Percentiles rank a stretch among this genome's conserved stretches.
These are phyloP conservation scores for Myopa testacea DNA, from an alignment of 2,888 invertebrate species.

Conservation along the genomic window DNA sequence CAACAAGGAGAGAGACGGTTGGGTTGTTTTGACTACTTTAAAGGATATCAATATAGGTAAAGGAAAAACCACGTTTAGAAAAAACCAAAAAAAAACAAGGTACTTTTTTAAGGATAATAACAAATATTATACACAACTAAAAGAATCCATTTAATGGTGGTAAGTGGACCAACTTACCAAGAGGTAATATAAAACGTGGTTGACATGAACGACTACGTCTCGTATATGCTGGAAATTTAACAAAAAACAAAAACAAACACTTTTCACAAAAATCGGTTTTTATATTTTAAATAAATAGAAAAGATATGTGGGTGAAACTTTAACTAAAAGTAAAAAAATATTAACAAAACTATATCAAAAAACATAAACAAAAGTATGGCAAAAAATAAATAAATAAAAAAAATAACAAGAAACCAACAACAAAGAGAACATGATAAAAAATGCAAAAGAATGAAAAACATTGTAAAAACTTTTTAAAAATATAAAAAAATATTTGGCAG, in stretches of 20 bases:
- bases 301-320: not conserved
- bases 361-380: too few species aligned
- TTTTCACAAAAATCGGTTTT: slow-evolving; percentile 21
- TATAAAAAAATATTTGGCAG: too few species aligned
- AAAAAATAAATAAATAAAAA: too few species aligned
- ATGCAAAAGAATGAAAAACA: too few species aligned
- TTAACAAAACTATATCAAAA: too few species aligned
- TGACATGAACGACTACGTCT: slow-evolving; percentile 17
- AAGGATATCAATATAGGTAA: too few species aligned
- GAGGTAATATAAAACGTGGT: slow-evolving; percentile 58
- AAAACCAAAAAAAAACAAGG: not conserved
- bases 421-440: too few species aligned
- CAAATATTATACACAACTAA: not conserved
- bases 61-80: too few species aligned
- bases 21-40: too few species aligned
- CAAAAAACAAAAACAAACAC: slow-evolving; percentile 31
- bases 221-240: slow-evolving; percentile 25
- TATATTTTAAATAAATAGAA: not conserved
- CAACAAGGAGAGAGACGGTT: not conserved
- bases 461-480: too few species aligned
- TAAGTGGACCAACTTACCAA: slow-evolving; percentile 56
- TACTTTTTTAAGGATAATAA: slow-evolving; percentile 28
- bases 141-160: not conserved
- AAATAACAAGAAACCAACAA: too few species aligned
- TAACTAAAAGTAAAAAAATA: not conserved